Evolutionary conservation across 2,888 invertebrate species (phyloP).

Genomic region (Smittia sp.): DNA sequence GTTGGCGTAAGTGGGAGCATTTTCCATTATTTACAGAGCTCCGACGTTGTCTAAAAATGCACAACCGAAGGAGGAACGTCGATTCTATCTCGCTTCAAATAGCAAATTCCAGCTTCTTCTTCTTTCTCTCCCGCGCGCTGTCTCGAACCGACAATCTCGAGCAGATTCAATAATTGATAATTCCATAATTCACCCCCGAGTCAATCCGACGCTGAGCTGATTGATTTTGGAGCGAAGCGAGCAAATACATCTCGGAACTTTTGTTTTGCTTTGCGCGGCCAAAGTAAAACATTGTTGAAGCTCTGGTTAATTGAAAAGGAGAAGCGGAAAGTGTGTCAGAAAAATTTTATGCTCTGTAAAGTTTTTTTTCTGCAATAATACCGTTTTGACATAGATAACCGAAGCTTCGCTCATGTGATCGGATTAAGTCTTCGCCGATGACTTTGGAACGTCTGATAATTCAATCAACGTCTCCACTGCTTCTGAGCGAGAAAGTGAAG

Average conservation of each 20-base stretch:
- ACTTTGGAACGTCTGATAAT: not conserved
- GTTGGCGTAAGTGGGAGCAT: no score
- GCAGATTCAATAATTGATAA: not conserved
- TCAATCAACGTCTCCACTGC: not conserved
- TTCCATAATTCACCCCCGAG: not conserved
- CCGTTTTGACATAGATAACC: conserved; percentile 40
- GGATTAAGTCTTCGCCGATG: not conserved
- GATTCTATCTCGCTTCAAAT: no score
- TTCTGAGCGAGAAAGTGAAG: conserved; percentile 23
- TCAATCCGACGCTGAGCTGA: not conserved
- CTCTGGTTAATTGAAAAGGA: conserved; percentile 34
- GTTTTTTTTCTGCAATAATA: conserved; percentile 36
- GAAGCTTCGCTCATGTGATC: not conserved
- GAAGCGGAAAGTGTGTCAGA: conserved; percentile 38
- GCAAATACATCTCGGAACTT: not conserved
- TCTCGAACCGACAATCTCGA: not conserved
- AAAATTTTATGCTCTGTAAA: conserved; percentile 41
- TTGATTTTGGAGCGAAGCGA: not conserved
- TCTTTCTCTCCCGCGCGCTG: no score
- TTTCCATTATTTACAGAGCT: no score
- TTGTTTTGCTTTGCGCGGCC: not conserved
- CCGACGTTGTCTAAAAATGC: no score
- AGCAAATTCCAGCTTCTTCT: no score
- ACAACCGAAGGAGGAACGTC: no score
- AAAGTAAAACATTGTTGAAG: not conserved